Evolutionary conservation across 2,888 invertebrate genomes (phyloP).

Genomic region (Cheilosia soror): DNA sequence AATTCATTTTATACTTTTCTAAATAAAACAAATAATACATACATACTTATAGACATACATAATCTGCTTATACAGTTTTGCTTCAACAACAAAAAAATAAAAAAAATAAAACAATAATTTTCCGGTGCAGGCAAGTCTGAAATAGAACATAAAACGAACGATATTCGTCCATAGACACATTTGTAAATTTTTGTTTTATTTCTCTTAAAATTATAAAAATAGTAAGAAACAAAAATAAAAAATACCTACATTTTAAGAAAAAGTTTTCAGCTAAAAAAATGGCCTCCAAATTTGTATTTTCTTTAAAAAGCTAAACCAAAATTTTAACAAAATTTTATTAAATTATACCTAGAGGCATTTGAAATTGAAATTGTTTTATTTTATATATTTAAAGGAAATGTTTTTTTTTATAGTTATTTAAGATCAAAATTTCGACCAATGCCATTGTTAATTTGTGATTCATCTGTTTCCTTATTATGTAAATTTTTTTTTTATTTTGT

Average conservation of each 20-base stretch:
- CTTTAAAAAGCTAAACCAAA: conserved; percentile 68
- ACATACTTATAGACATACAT: conserved; percentile 9
- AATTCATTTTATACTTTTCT: conserved; percentile 13
- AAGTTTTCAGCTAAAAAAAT: conserved; percentile 10
- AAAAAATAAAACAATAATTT: conserved; percentile 8
- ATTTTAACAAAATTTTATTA: conserved; percentile 68
- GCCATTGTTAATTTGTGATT: conserved; percentile 75
- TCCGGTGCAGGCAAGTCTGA: conserved; percentile 49
- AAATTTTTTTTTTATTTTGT: conserved; percentile 64
- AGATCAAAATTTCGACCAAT: conserved; percentile 75
- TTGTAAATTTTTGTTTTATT: conserved; percentile 58
- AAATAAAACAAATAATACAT: not conserved
- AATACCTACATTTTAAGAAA: conserved; percentile 27
- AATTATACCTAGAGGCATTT: conserved; percentile 65
- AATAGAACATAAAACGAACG: conserved; percentile 15
- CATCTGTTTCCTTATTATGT: conserved; percentile 71
- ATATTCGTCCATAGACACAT: conserved; percentile 8
- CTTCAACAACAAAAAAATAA: conserved; percentile 20
- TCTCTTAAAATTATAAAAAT: conserved; percentile 1
- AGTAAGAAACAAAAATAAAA: conserved; percentile 21
- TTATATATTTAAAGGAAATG: conserved; percentile 47
- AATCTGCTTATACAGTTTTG: conserved; percentile 33
- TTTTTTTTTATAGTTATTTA: conserved; percentile 66
- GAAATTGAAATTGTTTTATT: conserved; percentile 31
- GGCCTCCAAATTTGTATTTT: conserved; percentile 29